Evolutionary conservation across 2,113 vertebrate species (phyloP), one percentile per base, ranked within the genome.

Genomic region (Carassius gibelio): DNA sequence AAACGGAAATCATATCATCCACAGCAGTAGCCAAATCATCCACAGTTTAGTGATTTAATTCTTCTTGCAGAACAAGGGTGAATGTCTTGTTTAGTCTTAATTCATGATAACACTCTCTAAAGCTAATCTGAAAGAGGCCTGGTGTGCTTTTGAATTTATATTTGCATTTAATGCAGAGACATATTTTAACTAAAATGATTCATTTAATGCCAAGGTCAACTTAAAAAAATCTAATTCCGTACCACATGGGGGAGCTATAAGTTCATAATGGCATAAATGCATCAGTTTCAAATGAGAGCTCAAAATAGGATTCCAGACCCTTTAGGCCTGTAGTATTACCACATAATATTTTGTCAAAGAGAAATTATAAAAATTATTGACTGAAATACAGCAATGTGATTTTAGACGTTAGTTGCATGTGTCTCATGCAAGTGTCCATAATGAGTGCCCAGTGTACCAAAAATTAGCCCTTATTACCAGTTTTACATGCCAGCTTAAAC

Each of bases 21-120:
- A 34, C 48, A 71, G 48, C 23, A n/a, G 26, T 82, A 82, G 80
- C 45, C 80, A 82, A 38, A 82, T 82, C 80, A 81, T 81, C 61
- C 42, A 81, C n/a, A 30, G 61, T 1, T 19, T 50, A 23, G 61
- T 64, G 78, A 66, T 50, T 81, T 80, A 19, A 50, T 69, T 48
- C 23, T 69, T 34, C 8, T 36, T 55, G 26, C 45, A 69, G 64
- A 82, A 21, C 80, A 82, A 82, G 80, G 80, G 55, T 82, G 45
- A 81, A 81, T 8, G 38, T 48, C 61, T 81, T 81, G 80, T 82
- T 82, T 82, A 71, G 64, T 82, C 80, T 82, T 48, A 62, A 82
- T 66, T 66, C 0, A 26, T 19, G 61, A 81, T 66, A 66, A 30
- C 15, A 6, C 30, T 11, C 30, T 9, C 30, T 19, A 17, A 8